These are phyloP conservation scores for Semotilus atromaculatus DNA, from an alignment of 2,797 vertebrate genomes.

Conservation along the genomic window DNA sequence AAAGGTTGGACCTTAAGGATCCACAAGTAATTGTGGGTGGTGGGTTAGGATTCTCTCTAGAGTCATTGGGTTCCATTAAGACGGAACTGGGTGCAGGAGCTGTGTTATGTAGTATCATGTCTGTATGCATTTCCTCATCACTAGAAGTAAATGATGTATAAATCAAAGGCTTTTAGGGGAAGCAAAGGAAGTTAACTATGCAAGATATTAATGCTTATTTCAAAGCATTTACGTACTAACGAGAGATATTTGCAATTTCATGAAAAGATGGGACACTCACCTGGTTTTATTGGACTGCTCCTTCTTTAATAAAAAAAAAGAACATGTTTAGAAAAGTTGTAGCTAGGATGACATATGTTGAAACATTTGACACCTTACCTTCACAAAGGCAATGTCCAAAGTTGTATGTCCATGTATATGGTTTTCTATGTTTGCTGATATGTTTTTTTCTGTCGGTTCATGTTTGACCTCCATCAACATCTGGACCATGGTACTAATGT, in stretches of 20 bases:
- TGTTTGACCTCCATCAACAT: slow-evolving; percentile 35
- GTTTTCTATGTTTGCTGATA: background rate
- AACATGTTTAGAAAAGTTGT: background rate
- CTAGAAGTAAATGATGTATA: background rate
- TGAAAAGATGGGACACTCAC: background rate
- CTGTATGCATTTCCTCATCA: background rate
- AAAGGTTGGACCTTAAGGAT: slow-evolving; percentile 39
- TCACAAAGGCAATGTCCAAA: background rate
- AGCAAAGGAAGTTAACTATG: background rate
- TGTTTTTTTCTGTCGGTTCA: background rate
- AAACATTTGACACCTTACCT: slow-evolving; percentile 24
- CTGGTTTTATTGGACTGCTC: slow-evolving; percentile 5
- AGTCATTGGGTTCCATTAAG: background rate
- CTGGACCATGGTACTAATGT: background rate
- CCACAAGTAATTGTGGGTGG: background rate
- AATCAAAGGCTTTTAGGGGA: background rate
- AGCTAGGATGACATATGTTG: background rate
- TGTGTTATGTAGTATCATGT: background rate
- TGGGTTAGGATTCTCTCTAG: background rate
- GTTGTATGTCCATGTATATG: too few relatives aligned
- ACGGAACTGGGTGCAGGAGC: background rate
- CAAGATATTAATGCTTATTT: background rate
- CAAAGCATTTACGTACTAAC: background rate
- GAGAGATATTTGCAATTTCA: background rate
- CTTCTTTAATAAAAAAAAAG: background rate